phyloP scores from a whole-genome alignment of 1,140 invertebrate genomes.

The Aradophagus sp. region DNA sequence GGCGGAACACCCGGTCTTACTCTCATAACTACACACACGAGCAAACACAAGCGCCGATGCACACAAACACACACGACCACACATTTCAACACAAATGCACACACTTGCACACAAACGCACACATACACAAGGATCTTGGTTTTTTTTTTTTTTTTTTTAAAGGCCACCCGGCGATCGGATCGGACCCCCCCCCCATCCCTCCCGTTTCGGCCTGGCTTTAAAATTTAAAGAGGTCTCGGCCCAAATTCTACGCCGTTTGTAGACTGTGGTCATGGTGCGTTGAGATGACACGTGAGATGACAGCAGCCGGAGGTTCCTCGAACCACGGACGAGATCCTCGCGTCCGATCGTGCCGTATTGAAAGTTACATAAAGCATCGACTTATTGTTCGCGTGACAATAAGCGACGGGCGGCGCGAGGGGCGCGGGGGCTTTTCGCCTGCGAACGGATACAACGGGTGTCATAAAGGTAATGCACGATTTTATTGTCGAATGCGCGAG shows the following conservation, averaged over 20 bases:
- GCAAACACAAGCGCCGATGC: not conserved
- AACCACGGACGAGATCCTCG: too few species aligned
- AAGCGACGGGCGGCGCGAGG: conserved; percentile 9
- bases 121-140: not conserved
- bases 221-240: conserved; percentile 54
- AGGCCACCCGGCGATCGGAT: conserved; percentile 18
- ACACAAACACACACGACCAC: too few species aligned
- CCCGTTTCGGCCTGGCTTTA: conserved; percentile 18
- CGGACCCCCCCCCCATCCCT: conserved; percentile 1
- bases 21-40: not conserved
- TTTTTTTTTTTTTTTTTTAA: conserved; percentile 21
- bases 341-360: conserved; percentile 22
- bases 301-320: not conserved
- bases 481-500: too few species aligned
- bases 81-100: not conserved
- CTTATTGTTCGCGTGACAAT: conserved; percentile 39
- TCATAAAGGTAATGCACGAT: too few species aligned
- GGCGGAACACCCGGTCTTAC: conserved; percentile 20
- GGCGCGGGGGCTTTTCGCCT: conserved; percentile 2
- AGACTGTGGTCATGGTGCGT: conserved; percentile 47
- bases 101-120: conserved; percentile 9
- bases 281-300: conserved; percentile 40
- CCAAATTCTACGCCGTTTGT: conserved; percentile 20
- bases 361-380: conserved; percentile 41
- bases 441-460: too few species aligned